Evolutionary conservation across 2,888 invertebrate genomes (phyloP), one percentile per base, ranked within the genome.

Genomic region (Lucinisca nassula): DNA sequence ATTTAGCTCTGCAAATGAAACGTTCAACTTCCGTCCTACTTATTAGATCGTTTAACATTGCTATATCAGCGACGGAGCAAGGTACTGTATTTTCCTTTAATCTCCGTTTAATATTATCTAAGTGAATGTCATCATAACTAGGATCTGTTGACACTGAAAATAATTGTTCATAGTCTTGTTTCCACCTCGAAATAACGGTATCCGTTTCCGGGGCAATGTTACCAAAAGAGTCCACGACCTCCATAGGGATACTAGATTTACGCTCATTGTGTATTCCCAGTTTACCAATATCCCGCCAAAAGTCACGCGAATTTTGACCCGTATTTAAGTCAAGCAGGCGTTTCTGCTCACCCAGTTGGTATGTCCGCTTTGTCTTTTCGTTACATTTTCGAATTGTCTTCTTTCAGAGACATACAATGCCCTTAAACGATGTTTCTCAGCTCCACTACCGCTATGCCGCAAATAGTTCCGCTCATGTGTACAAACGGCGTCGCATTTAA

Each of bases 401-500:
- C 40, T 40, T 40, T 40, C 40, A 40, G 40, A 40, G 8, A 40
- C 40, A 40, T 40, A 40, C 40, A 40, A 14, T 40, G 14, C 8
- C 14, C 40, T 8, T 14, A 40, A 14, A 10, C 40, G 40, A 40
- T 14, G 8, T 40, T 40, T 40, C 14, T 40, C 21, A 1, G 49
- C 45, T 17, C n/a, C 14, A 40, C 55, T 14, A 1, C 61, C 27
- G 1, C 6, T 45, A 67, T 49, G 40, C 27, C 55, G 55, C 27
- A 84, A 40, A 74, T 74, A 84, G 14, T 27, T 30, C 17, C 55
- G 49, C 58, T 84, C 84, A 30, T 61, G 35, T 61, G 40, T n/a
- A 24, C 72, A 51, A 37, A 70, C 38, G 24, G 35, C 17, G 40
- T 83, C 58, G 78, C 77, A 83, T 30, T 38, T 30, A 2, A 30